Base-by-base conservation (phyloP, 2,888 invertebrate species). In the Drosophila mayaguana region DNA sequence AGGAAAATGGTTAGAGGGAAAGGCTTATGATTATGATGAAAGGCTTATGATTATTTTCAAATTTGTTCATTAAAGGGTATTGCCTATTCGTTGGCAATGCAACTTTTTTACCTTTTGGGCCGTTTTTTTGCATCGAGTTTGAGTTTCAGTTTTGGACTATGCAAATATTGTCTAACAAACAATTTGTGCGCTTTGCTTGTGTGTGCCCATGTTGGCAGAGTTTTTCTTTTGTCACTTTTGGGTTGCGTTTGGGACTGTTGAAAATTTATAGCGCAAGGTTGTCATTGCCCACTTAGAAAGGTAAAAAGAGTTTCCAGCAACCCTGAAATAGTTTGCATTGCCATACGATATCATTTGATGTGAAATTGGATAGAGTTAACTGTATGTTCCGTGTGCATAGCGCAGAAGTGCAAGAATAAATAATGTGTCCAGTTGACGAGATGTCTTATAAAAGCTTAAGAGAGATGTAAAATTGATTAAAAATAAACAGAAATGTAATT, bases 131-230 rank as follows among this genome's bases (percentile, higher is more conserved):
- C 36, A 28, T 18, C 50, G 25, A n/a, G n/a, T 25, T 42, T 36
- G 3, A 22, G 22, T 45, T 59, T 50, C 22, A 3, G 18, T 54
- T 67, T 34, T 28, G 22, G 20, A 38, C 25, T 36, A 20, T 9
- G 54, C 57, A 72, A 73, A 54, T 77, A 59, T 73, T 76, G 57
- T 43, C 54, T 45, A 50, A 59, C 64, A 72, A 77, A 72, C 53
- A 64, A 32, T 25, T 40, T 63, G 20, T n/a, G 38, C 16, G 38
- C 28, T 36, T 40, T 62, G 40, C 73, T 14, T 38, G 28, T 51
- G 20, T 53, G 36, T 12, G 4, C 25, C n/a, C 34, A 28, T 38
- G 46, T 65, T 38, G 43, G n/a, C 42, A 25, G 11, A 36, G 66
- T 43, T 76, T 72, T 54, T 56, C 51, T 72, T 72, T 57, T 61